Conservation (phyloP, 2,888 invertebrate genomes). For the Napeogenes inachia region DNA sequence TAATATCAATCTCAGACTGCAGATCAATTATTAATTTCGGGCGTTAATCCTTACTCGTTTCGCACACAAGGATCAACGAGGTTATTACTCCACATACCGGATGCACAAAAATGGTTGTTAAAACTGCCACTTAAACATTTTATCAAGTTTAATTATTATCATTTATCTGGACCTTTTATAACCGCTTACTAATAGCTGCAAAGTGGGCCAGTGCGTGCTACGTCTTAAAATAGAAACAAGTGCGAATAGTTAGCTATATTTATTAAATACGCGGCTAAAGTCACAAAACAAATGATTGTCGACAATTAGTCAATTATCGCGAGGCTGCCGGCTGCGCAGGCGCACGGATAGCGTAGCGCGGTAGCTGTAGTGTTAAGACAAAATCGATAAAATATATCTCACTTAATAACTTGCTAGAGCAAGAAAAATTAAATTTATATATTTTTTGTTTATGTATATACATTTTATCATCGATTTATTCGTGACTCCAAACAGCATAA, state of each 20-base stretch:
- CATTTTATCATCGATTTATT: no score
- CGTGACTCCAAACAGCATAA: no score
- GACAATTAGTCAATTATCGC: slow-evolving; percentile 52
- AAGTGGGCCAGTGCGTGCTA: slow-evolving; percentile 49
- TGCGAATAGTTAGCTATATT: slow-evolving; percentile 52
- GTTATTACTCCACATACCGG: slow-evolving; percentile 32
- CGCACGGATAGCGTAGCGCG: slow-evolving; percentile 37
- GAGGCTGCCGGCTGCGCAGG: slow-evolving; percentile 32
- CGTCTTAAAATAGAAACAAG: slow-evolving; percentile 59
- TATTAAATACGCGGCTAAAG: slow-evolving; percentile 54
- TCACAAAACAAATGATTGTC: slow-evolving; percentile 51
- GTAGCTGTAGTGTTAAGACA: slow-evolving; percentile 36
- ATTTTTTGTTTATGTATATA: background rate
- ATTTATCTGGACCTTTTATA: slow-evolving; percentile 30
- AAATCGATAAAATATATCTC: slow-evolving; percentile 30
- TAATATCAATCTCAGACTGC: no score
- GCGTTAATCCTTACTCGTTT: background rate
- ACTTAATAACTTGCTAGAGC: background rate
- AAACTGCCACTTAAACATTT: slow-evolving; percentile 29
- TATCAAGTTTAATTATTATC: slow-evolving; percentile 33
- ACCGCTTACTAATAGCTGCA: slow-evolving; percentile 33
- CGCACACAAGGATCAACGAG: slow-evolving; percentile 14
- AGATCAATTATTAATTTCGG: no score
- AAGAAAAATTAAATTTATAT: background rate
- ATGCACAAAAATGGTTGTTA: slow-evolving; percentile 33